Conservation (phyloP, 2,797 vertebrate genomes). For the Ptychadena robeensis region DNA sequence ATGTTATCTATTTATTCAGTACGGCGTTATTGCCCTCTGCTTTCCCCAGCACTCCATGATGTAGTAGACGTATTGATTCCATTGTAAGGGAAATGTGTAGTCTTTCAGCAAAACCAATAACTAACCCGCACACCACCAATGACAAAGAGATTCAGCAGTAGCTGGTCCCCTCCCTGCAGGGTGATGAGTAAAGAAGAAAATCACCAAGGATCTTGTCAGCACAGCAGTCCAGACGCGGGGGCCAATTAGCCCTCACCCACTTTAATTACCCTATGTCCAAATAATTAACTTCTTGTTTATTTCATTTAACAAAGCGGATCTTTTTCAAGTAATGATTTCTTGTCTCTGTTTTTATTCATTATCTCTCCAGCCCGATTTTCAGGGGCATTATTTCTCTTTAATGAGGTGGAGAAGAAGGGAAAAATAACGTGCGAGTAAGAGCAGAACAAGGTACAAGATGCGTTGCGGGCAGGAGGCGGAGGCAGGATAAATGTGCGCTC, state of each 20-base stretch:
- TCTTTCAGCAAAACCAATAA: slow-evolving; percentile 46
- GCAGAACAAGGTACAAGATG: slow-evolving; percentile 15
- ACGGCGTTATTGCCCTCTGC: slow-evolving; percentile 22
- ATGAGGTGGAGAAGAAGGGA: slow-evolving; percentile 38
- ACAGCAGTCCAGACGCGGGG: slow-evolving; percentile 36
- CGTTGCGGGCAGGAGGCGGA: background rate
- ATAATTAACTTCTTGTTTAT: slow-evolving; percentile 75
- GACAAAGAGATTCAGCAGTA: slow-evolving; percentile 23
- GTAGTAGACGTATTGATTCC: slow-evolving; percentile 43
- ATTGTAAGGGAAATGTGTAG: slow-evolving; percentile 47
- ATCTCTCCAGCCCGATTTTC: slow-evolving; percentile 69
- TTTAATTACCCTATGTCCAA: slow-evolving; percentile 73
- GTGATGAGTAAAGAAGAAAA: slow-evolving; percentile 34
- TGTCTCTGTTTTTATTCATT: slow-evolving; percentile 73
- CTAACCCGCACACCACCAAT: slow-evolving; percentile 28
- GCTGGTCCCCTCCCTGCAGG: slow-evolving; percentile 24
- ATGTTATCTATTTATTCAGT: slow-evolving; percentile 17
- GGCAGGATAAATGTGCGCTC: slow-evolving; percentile 10
- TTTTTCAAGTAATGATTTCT: slow-evolving; percentile 72
- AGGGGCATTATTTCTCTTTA: slow-evolving; percentile 65
- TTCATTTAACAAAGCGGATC: slow-evolving; percentile 67
- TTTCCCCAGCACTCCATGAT: slow-evolving; percentile 25
- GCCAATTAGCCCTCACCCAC: slow-evolving; percentile 70
- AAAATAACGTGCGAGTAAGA: background rate
- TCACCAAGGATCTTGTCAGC: slow-evolving; percentile 48